Base-by-base conservation (phyloP, 2,797 vertebrate genomes). In the Lindbergichthys nudifrons region DNA sequence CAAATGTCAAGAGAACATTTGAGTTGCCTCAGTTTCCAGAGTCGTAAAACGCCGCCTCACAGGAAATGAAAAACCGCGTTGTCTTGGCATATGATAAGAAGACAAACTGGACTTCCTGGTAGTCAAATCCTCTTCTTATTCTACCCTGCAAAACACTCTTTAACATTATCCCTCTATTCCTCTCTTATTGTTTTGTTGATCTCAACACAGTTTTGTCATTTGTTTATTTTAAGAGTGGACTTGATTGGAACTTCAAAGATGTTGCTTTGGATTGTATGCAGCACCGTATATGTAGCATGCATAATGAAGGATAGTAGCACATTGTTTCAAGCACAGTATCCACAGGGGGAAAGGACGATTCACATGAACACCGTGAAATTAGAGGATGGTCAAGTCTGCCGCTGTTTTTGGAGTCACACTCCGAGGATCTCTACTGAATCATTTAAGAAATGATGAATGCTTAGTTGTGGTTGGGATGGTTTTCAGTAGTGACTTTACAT, bases 311-410 rank as follows among this genome's bases (percentile, higher is more conserved):
- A 81, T 52, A 77, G 58, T 39, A 53, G 73, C 48, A 18, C 59
- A 52, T 73, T 41, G 8, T 85, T 58, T 65, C 3, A 63, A 58
- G 42, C 30, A 11, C 59, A 18, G n/a, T 6, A 48, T 53, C 62
- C 36, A 4, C 43, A n/a, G 54, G 58, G 26, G 26, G 18, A 69
- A 66, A 18, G 18, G 46, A 62, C 48, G 47, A 75, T 48, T 81
- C 73, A 53, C 57, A 52, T 65, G 48, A 61, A 71, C 47, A 60
- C 54, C 48, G 19, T 68, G 26, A 68, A 70, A 62, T 67, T n/a
- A 19, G 15, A 47, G 52, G 39, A 53, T 32, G 59, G 52, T 58
- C 50, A 9, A 26, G 5, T 41, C 19, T n/a, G 23, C 18, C 11
- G 6, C 21, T 19, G 43, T 32, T 36, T 42, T 53, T 36, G 8